Evolutionary conservation across 2,113 vertebrate species (phyloP).

Genomic region (Anoura caudifer): DNA sequence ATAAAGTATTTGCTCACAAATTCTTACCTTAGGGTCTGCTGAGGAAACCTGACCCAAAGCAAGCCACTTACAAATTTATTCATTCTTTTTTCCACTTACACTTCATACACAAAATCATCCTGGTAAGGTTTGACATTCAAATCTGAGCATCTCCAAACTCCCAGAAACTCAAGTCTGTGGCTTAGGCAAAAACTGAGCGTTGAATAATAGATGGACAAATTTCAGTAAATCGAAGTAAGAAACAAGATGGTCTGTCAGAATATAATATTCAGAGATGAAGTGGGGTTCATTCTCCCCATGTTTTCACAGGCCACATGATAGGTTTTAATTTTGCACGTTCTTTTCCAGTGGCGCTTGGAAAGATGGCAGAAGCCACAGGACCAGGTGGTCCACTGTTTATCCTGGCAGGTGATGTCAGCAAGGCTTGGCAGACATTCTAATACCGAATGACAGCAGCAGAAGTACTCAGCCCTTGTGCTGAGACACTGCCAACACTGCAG

Average conservation of each 20-base stretch:
- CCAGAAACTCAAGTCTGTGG: neutral
- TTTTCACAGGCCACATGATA: neutral
- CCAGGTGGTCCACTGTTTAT: slow-evolving; percentile 24
- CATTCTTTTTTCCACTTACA: neutral
- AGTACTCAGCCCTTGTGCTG: neutral
- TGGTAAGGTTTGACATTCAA: neutral
- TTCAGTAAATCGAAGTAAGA: neutral
- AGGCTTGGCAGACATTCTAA: neutral
- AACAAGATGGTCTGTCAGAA: neutral
- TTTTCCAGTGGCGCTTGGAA: slow-evolving; percentile 16
- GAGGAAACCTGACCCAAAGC: neutral
- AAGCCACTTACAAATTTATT: neutral
- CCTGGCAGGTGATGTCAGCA: slow-evolving; percentile 10
- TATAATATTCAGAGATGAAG: neutral
- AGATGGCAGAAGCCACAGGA: neutral
- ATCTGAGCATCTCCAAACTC: neutral
- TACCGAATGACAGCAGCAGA: neutral
- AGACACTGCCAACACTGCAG: neutral
- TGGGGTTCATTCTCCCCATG: neutral
- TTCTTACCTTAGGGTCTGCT: neutral
- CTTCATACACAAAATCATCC: neutral
- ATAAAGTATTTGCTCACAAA: neutral
- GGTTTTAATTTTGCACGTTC: neutral
- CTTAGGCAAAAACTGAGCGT: neutral
- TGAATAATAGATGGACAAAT: neutral